Evolutionary conservation across 2,888 invertebrate species (phyloP).

Genomic region (Esperia sulphurella): DNA sequence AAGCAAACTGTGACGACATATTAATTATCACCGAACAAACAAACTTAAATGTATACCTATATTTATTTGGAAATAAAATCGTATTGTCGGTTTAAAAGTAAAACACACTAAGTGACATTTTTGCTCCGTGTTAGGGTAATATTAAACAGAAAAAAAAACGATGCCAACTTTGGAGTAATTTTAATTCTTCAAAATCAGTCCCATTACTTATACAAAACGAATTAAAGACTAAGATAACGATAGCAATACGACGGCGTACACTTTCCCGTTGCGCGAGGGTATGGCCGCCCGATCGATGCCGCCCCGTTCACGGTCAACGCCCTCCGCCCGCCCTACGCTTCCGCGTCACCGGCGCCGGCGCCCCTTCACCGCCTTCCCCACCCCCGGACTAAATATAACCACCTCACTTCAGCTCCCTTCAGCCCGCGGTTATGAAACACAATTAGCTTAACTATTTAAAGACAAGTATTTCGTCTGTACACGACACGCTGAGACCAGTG

Average conservation of each 20-base stretch:
- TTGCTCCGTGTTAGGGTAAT: too few species aligned
- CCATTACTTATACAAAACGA: too few species aligned
- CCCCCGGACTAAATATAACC: slow-evolving; percentile 47
- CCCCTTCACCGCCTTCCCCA: slow-evolving; percentile 23
- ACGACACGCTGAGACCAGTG: not conserved
- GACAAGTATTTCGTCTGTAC: slow-evolving; percentile 42
- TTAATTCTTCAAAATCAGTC: too few species aligned
- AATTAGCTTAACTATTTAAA: slow-evolving; percentile 71
- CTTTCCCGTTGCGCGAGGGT: slow-evolving; percentile 77
- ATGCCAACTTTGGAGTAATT: too few species aligned
- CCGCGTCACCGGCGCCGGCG: slow-evolving; percentile 60
- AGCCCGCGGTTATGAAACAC: slow-evolving; percentile 65
- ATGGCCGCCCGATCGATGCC: slow-evolving; percentile 72
- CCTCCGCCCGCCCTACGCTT: slow-evolving; percentile 78
- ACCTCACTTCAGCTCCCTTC: slow-evolving; percentile 60
- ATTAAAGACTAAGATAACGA: slow-evolving; percentile 1
- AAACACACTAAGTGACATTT: too few species aligned
- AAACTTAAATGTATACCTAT: too few species aligned
- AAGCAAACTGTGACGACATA: too few species aligned
- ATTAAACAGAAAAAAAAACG: too few species aligned
- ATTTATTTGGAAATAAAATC: too few species aligned
- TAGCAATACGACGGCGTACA: slow-evolving; percentile 33
- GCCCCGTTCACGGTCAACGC: slow-evolving; percentile 79
- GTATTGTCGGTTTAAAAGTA: too few species aligned
- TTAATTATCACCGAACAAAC: too few species aligned